phyloP scores from a whole-genome alignment of 2,888 invertebrate genomes.

The Dicyrtomina minuta region DNA sequence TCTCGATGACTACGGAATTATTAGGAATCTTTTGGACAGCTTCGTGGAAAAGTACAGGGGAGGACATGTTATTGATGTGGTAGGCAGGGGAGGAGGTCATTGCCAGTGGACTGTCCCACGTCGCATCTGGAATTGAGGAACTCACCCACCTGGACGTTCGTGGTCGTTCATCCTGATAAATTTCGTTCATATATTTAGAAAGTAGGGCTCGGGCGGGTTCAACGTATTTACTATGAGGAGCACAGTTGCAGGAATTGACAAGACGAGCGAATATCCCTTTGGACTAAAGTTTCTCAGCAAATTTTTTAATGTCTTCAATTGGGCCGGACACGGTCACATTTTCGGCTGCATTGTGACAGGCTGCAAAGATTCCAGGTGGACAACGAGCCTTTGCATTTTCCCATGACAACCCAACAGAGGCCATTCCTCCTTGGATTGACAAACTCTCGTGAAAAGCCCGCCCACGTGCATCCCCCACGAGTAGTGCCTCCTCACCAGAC shows the following conservation, averaged over 20 bases:
- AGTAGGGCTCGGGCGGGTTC: not conserved
- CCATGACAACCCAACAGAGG: too few species aligned
- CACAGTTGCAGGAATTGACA: too few species aligned
- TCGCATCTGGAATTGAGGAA: slow-evolving; percentile 71
- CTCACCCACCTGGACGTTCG: slow-evolving; percentile 81
- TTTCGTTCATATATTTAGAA: slow-evolving; percentile 2
- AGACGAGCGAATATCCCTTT: slow-evolving; percentile 85
- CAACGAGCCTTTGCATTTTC: too few species aligned
- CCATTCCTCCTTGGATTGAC: slow-evolving; percentile 57
- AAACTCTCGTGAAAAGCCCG: too few species aligned
- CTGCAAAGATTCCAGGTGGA: too few species aligned
- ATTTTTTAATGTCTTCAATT: slow-evolving; percentile 66
- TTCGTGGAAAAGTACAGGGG: slow-evolving; percentile 68
- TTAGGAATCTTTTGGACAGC: slow-evolving; percentile 61
- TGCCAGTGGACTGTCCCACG: slow-evolving; percentile 70
- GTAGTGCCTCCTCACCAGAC: too few species aligned
- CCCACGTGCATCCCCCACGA: too few species aligned
- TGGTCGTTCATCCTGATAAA: slow-evolving; percentile 51
- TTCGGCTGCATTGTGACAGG: too few species aligned
- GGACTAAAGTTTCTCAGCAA: slow-evolving; percentile 68
- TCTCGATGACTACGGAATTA: slow-evolving; percentile 61
- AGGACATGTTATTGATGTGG: slow-evolving; percentile 79
- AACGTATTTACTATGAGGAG: slow-evolving; percentile 61
- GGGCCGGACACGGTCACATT: too few species aligned
- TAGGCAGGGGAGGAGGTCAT: slow-evolving; percentile 79